Evolutionary conservation across 2,797 vertebrate genomes (phyloP).

Genomic region (Todus mexicanus): DNA sequence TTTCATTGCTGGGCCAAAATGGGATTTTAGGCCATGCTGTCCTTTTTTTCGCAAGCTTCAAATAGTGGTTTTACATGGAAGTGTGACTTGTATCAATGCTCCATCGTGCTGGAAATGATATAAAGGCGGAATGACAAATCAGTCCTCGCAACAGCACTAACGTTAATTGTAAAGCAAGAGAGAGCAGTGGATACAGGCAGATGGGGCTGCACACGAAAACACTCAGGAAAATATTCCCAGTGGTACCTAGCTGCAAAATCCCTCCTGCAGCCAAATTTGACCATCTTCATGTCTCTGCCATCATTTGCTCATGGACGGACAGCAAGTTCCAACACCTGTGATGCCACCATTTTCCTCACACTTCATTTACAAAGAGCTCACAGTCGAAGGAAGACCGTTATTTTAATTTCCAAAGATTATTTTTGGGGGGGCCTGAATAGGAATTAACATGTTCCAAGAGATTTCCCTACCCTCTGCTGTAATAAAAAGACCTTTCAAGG

Average conservation of each 20-base stretch:
- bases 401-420: not conserved
- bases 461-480: not conserved
- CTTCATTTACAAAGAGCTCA: not conserved
- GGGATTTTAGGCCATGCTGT: not conserved
- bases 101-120: not conserved
- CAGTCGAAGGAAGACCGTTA: not conserved
- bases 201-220: not conserved
- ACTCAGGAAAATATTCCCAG: not conserved
- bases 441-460: not conserved
- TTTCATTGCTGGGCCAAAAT: not conserved
- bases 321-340: not conserved
- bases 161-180: slow-evolving; percentile 10
- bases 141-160: not conserved
- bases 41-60: not conserved
- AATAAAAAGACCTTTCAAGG: not conserved
- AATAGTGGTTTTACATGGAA: not conserved
- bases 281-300: not conserved
- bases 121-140: slow-evolving; percentile 16
- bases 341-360: not conserved
- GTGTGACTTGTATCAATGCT: not conserved
- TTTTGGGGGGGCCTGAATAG: not conserved
- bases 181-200: not conserved
- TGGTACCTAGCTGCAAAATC: not conserved
- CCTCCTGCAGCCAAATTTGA: not conserved
- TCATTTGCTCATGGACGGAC: not conserved